Percentiles rank a stretch among this genome's conserved stretches.
Evolutionary conservation across 2,888 invertebrate genomes (phyloP).

Genomic region (Brachynemurus nebulosus): DNA sequence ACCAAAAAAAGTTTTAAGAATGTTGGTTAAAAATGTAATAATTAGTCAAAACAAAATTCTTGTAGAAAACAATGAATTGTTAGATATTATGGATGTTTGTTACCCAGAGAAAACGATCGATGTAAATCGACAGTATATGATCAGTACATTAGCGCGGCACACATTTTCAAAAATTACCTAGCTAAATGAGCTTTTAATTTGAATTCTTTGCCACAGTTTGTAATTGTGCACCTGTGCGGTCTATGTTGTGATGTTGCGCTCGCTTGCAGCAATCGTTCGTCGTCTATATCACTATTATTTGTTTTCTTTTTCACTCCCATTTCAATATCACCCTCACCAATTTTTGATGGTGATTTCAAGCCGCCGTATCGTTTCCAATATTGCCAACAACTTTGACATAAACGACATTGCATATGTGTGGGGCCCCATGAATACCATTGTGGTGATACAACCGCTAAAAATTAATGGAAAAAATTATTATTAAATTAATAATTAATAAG

Average conservation of each 20-base stretch:
- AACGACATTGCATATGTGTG: slow-evolving; percentile 78
- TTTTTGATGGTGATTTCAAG: slow-evolving; percentile 60
- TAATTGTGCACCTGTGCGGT: slow-evolving; percentile 78
- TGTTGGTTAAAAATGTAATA: no score
- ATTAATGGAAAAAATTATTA: slow-evolving; percentile 8
- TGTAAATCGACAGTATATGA: no score
- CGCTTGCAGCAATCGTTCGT: slow-evolving; percentile 34
- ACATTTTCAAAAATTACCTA: slow-evolving; percentile 22
- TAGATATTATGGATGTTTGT: no score
- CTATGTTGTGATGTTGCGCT: slow-evolving; percentile 54
- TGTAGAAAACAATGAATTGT: no score
- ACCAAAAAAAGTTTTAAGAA: no score
- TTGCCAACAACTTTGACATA: slow-evolving; percentile 89
- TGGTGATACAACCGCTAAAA: slow-evolving; percentile 52
- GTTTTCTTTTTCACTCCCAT: slow-evolving; percentile 32
- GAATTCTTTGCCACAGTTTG: slow-evolving; percentile 90
- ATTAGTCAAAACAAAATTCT: no score
- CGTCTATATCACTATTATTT: slow-evolving; percentile 33
- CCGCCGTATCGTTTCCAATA: slow-evolving; percentile 99
- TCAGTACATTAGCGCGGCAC: no score
- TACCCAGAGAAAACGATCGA: no score
- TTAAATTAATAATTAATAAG: background rate
- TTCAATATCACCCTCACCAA: slow-evolving; percentile 32
- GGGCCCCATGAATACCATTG: slow-evolving; percentile 98
- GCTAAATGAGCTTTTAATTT: slow-evolving; percentile 89